Base-by-base conservation (phyloP, 1,140 invertebrate genomes). In the Monochamus saltuarius region DNA sequence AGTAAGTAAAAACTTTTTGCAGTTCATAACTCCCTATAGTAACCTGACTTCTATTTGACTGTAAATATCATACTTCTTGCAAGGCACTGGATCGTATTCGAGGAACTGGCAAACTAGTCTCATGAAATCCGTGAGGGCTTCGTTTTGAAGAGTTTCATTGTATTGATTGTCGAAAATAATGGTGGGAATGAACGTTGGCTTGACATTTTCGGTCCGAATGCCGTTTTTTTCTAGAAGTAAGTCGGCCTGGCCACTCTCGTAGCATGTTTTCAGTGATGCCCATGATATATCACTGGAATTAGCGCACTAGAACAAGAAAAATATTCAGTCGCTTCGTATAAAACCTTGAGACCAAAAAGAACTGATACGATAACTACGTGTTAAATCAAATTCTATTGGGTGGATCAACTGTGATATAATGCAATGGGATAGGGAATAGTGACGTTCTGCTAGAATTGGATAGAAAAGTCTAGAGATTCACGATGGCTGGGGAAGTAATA, bases 151-250 rank as follows among this genome's bases (percentile, higher is more conserved):
- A 0, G 38, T 61, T 39, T 34, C 56, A 47, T 47, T 71, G 36
- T 37, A 61, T 58, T 52, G 69, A 53, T 81, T 78, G 63, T 87
- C 82, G 36, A 85, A 78, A 4, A 84, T 72, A 39, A 87, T 74
- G 19, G 85, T 85, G 0, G 86, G 86, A 0, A 88, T 84, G 62
- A 85, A 87, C 1, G 73, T 74, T 2, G 82, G 79, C 34, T 78
- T 68, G 1, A 87, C 65, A 4, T 65, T 61, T 4, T 78, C 73
- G 0, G 84, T 85, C 68, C 80, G 82, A 55, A 84, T 78, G 0
- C 86, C 86, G 53, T 82, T 73, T 0, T 71, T 39, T 0, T 80
- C 82, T 2, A 87, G 71, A 17, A 87, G 67, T 10, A 78, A 70
- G 52, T 80, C 76, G 4, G 81, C 82, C 11, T 76, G 69, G 1